Evolutionary conservation across 2,113 vertebrate species (phyloP).

Genomic region (Muntiacus reevesi): DNA sequence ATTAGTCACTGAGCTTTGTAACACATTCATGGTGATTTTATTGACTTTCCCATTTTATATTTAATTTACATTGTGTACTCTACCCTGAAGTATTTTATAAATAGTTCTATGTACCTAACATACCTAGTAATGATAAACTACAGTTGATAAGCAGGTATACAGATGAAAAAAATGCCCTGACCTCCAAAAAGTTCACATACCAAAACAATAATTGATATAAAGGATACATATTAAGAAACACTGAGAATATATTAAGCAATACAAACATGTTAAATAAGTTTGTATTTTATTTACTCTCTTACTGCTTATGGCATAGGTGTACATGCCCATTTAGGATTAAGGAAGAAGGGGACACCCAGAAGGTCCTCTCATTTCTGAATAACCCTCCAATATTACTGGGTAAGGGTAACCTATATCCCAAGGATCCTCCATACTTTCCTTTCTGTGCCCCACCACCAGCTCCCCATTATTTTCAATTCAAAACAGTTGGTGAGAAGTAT

Average conservation of each 20-base stretch:
- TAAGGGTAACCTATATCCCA: background rate
- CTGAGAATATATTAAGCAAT: background rate
- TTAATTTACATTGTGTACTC: background rate
- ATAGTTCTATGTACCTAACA: background rate
- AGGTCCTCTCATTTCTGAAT: background rate
- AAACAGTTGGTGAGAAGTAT: background rate
- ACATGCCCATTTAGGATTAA: background rate
- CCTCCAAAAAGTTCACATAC: background rate
- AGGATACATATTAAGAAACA: background rate
- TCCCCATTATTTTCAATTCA: background rate
- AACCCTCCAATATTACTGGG: background rate
- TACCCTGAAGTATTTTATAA: background rate
- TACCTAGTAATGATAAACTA: background rate
- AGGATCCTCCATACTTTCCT: background rate
- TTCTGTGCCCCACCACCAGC: background rate
- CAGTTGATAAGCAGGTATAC: background rate
- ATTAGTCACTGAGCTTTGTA: background rate
- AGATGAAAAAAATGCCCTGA: background rate
- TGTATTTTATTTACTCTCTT: background rate
- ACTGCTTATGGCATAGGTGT: background rate
- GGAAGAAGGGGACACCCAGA: background rate
- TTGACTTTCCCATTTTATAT: slow-evolving; percentile 3
- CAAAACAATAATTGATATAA: background rate
- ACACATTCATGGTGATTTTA: background rate
- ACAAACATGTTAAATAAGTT: background rate